Percentiles rank a stretch among this genome's conserved stretches.
These are phyloP conservation scores for Sinosuthora webbiana DNA, from an alignment of 2,113 vertebrate genomes.

Conservation along the genomic window DNA sequence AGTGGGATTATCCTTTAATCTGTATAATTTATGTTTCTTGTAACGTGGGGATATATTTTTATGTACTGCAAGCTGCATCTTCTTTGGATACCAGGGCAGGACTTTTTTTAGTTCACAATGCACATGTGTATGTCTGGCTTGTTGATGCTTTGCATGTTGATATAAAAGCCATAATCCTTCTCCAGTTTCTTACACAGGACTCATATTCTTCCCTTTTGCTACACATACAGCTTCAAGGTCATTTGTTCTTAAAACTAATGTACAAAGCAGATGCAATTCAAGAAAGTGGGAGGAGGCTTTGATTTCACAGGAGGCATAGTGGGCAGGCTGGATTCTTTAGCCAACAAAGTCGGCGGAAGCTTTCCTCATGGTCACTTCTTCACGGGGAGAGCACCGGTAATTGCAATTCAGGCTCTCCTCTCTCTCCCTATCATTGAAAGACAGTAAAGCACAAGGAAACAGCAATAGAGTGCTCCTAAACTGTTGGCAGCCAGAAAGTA, in stretches of 20 bases:
- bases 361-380: background rate
- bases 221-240: constrained; percentile 27
- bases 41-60: background rate
- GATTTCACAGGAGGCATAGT: constrained; percentile 55
- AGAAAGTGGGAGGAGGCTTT: constrained; percentile 60
- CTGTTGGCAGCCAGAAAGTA: background rate
- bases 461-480: background rate
- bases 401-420: background rate
- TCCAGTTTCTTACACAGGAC: constrained; percentile 14
- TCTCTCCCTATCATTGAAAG: background rate
- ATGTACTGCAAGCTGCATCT: background rate
- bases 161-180: background rate
- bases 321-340: constrained; percentile 45
- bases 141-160: background rate
- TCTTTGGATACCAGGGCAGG: background rate
- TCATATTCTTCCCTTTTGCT: constrained; percentile 14
- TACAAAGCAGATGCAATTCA: constrained; percentile 26
- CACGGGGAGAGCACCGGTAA: background rate
- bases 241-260: background rate
- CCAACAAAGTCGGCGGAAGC: background rate
- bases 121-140: background rate
- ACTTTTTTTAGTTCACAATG: background rate
- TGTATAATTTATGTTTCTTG: background rate
- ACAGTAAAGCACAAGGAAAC: background rate
- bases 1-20: background rate